Percentiles rank a stretch among this genome's conserved stretches.
Evolutionary conservation across 2,113 vertebrate genomes (phyloP).

Genomic region (Entelurus aequoreus): DNA sequence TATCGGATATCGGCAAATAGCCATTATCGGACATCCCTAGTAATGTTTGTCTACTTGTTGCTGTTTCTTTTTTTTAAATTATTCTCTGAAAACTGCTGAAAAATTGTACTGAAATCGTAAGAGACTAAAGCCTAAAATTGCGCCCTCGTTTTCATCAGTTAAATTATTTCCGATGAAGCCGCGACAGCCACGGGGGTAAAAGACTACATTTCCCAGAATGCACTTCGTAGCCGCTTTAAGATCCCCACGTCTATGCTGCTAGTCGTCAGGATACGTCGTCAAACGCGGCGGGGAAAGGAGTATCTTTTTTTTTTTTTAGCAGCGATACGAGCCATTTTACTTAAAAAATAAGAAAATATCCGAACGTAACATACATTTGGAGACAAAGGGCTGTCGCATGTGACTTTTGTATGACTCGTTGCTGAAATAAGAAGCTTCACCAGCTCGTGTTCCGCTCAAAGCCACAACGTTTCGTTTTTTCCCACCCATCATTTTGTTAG

Average conservation of each 20-base stretch:
- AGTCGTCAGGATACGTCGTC: constrained; percentile 16
- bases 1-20: too few species aligned
- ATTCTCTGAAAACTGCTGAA: constrained; percentile 27
- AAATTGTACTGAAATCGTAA: constrained; percentile 28
- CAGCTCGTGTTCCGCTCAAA: constrained; percentile 28
- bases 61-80: constrained; percentile 12
- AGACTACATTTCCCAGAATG: constrained; percentile 48
- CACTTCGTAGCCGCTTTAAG: constrained; percentile 27
- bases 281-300: constrained; percentile 51
- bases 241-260: constrained; percentile 26
- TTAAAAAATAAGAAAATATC: constrained; percentile 33
- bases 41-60: constrained; percentile 2
- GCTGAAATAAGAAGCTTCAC: constrained; percentile 48
- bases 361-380: constrained; percentile 3
- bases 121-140: constrained; percentile 53
- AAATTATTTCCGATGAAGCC: neutral
- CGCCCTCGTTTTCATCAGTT: neutral
- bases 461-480: constrained; percentile 18
- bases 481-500: neutral
- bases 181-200: neutral
- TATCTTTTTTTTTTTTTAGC: constrained; percentile 10
- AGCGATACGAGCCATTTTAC: constrained; percentile 3
- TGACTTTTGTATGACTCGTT: constrained; percentile 3
- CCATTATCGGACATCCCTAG: too few species aligned
- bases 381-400: constrained; percentile 27